phyloP scores from a whole-genome alignment of 1,140 invertebrate species.

The Orchesella cincta region DNA sequence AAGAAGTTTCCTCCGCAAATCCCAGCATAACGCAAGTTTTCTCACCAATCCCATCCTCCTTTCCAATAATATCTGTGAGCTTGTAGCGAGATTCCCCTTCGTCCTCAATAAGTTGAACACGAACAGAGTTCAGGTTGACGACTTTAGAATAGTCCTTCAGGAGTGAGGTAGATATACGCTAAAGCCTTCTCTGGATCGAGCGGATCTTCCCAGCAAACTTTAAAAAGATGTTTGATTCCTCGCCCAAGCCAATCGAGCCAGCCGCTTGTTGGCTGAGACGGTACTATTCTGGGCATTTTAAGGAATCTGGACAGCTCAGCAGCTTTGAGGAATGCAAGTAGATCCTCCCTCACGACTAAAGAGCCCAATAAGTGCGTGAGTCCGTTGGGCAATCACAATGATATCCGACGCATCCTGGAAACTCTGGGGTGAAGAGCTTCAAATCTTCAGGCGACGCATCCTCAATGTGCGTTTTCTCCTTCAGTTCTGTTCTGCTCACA shows the following conservation, averaged over 20 bases:
- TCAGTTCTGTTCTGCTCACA: slow-evolving; percentile 87
- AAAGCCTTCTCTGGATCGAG: slow-evolving; percentile 94
- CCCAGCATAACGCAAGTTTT: slow-evolving; percentile 92
- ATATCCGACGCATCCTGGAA: slow-evolving; percentile 88
- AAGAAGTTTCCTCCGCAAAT: slow-evolving; percentile 97
- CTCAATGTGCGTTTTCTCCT: slow-evolving; percentile 93
- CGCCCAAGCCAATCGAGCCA: slow-evolving; percentile 96
- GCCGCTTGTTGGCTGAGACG: slow-evolving; percentile 95
- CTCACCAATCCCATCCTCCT: slow-evolving; percentile 92
- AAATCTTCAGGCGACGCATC: no score
- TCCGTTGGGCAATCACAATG: slow-evolving; percentile 95
- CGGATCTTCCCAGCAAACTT: slow-evolving; percentile 91
- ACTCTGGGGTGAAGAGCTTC: slow-evolving; percentile 96
- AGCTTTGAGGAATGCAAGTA: slow-evolving; percentile 85
- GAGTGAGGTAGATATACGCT: slow-evolving; percentile 91
- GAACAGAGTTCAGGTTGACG: slow-evolving; percentile 71
- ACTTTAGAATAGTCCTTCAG: slow-evolving; percentile 90
- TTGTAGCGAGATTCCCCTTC: slow-evolving; percentile 90
- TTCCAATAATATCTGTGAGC: slow-evolving; percentile 94
- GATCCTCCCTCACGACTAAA: slow-evolving; percentile 92
- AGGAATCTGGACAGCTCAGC: slow-evolving; percentile 81
- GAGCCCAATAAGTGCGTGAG: slow-evolving; percentile 94
- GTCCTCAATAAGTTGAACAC: slow-evolving; percentile 84
- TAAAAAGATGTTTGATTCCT: slow-evolving; percentile 90
- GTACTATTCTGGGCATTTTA: slow-evolving; percentile 89